Percentiles rank a stretch among this genome's conserved stretches.
phyloP scores from a whole-genome alignment of 2,113 vertebrate species.

The Urocynchramus pylzowi region DNA sequence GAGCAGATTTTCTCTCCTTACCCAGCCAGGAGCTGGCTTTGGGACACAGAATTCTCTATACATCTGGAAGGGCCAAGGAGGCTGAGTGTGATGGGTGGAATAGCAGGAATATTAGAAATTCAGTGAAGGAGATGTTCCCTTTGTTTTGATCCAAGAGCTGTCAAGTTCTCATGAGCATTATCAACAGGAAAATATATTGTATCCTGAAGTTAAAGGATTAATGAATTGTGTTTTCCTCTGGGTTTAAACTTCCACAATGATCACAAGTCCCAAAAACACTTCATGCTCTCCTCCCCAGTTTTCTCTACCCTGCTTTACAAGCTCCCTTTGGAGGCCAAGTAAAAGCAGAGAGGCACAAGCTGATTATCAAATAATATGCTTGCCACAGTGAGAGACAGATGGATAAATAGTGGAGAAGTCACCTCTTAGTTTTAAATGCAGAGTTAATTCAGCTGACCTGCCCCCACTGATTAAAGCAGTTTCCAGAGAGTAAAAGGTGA shows the following conservation, averaged over 20 bases:
- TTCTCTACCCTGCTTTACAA: background rate
- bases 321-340: background rate
- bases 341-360: background rate
- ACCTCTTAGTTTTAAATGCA: background rate
- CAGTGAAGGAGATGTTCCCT: background rate
- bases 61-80: background rate
- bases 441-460: background rate
- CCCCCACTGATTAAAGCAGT: background rate
- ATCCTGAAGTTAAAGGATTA: background rate
- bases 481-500: background rate
- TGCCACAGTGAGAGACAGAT: background rate
- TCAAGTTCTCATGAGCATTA: background rate
- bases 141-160: background rate
- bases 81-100: background rate
- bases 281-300: background rate
- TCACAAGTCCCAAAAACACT: background rate
- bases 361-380: background rate
- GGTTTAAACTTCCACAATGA: background rate
- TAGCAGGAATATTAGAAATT: background rate
- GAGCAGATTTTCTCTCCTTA: background rate
- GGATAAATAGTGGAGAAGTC: background rate
- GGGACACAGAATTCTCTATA: background rate
- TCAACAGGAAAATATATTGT: background rate
- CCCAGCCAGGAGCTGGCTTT: rapidly evolving
- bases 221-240: background rate